Percentiles rank a stretch among this genome's conserved stretches.
Evolutionary conservation across 2,888 invertebrate genomes (phyloP).

Genomic region (Ornithoptera priamus): DNA sequence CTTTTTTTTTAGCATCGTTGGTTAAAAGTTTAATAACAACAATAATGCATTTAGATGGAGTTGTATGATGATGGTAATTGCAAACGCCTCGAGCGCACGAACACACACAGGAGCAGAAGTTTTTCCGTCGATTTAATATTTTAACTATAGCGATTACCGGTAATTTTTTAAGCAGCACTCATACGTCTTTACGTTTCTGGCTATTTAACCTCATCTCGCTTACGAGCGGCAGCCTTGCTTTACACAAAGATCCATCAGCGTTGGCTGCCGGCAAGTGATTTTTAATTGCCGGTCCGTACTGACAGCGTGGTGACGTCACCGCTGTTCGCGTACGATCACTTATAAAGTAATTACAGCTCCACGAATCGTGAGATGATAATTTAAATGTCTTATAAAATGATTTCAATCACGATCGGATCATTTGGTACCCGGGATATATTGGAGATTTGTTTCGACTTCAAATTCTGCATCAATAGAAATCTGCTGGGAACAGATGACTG

Average conservation of each 20-base stretch:
- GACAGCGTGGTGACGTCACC: constrained; percentile 23
- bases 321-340: constrained; percentile 27
- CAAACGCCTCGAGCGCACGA: constrained; percentile 3
- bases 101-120: constrained; percentile 13
- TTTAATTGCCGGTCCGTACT: constrained; percentile 38
- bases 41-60: constrained; percentile 1
- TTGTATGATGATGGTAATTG: neutral
- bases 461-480: too few relatives aligned
- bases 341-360: constrained; percentile 13
- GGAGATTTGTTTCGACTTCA: neutral
- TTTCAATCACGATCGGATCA: neutral
- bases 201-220: constrained; percentile 31
- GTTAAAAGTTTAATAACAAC: neutral
- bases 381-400: neutral
- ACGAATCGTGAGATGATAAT: constrained; percentile 4
- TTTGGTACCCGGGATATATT: neutral
- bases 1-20: neutral
- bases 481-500: too few relatives aligned
- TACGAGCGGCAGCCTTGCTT: constrained; percentile 27
- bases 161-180: constrained; percentile 44
- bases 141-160: constrained; percentile 42
- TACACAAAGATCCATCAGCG: constrained; percentile 31
- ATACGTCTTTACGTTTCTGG: constrained; percentile 45
- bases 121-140: constrained; percentile 41
- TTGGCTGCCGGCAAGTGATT: constrained; percentile 36